Percentiles rank a stretch among this genome's conserved stretches.
phyloP scores from a whole-genome alignment of 2,797 vertebrate species.

The Tokudaia tokunoshimensis region DNA sequence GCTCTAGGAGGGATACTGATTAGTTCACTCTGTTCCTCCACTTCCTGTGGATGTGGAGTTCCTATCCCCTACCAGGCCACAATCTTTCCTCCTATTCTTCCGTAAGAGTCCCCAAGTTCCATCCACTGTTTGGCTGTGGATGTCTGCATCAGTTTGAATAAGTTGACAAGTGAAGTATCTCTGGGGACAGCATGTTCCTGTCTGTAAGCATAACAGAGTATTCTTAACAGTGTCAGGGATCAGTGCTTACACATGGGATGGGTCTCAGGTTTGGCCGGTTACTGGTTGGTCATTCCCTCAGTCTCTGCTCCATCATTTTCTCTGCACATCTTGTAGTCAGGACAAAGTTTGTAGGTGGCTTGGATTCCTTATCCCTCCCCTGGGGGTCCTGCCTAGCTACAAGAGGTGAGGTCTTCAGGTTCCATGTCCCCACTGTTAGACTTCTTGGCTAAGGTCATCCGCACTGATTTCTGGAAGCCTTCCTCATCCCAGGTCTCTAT shows the following conservation, averaged over 20 bases:
- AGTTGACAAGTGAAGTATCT: not conserved
- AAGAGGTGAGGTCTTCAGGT: not conserved
- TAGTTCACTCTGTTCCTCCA: not conserved
- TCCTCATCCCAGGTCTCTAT: not conserved
- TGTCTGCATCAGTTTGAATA: not conserved
- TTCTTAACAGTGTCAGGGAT: not conserved
- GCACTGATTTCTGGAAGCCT: not conserved
- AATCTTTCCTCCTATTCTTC: not conserved
- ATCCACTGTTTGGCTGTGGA: not conserved
- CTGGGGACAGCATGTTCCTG: not conserved
- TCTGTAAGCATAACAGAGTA: not conserved
- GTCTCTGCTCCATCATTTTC: no score
- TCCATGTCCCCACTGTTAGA: not conserved
- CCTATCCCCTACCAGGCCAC: not conserved
- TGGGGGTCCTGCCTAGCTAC: not conserved
- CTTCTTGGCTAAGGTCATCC: not conserved
- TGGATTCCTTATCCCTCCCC: not conserved
- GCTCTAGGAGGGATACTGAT: not conserved
- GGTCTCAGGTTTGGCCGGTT: no score
- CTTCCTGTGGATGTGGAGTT: not conserved
- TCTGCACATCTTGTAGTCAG: not conserved
- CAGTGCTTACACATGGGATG: no score
- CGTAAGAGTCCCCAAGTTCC: not conserved
- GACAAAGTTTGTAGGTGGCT: not conserved
- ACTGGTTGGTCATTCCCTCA: no score